phyloP scores from a whole-genome alignment of 2,888 invertebrate species.

The Tuta absoluta region DNA sequence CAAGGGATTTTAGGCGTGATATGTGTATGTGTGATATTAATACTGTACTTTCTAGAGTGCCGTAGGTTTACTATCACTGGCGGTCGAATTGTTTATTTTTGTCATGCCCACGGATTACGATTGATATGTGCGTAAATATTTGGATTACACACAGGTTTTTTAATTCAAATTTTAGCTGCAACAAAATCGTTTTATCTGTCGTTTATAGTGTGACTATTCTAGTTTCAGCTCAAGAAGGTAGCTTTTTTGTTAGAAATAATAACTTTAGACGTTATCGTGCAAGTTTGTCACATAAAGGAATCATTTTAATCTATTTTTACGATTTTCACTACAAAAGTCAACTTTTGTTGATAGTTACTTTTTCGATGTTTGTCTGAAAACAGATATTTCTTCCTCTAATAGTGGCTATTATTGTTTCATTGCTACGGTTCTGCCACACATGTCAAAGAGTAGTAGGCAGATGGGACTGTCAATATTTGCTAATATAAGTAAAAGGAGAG shows the following conservation, averaged over 20 bases:
- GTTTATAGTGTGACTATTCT: constrained; percentile 18
- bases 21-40: no score
- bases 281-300: no score
- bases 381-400: constrained; percentile 39
- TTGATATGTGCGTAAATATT: constrained; percentile 31
- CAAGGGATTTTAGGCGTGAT: no score
- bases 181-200: neutral
- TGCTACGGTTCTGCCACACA: constrained; percentile 24
- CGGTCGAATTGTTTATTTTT: constrained; percentile 26
- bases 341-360: no score
- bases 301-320: no score
- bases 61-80: neutral
- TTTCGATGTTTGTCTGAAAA: constrained; percentile 29
- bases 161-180: constrained; percentile 2
- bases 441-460: constrained; percentile 26
- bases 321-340: no score
- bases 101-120: constrained; percentile 21
- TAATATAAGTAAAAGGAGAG: no score
- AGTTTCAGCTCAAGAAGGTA: constrained; percentile 36
- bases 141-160: constrained; percentile 16
- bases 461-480: no score
- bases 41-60: no score
- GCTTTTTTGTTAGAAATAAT: neutral
- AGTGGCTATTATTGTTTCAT: constrained; percentile 31
- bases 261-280: no score